Evolutionary conservation across 1,140 invertebrate genomes (phyloP), one percentile per base, ranked within the genome.

Genomic region (Coenobita brevimanus): DNA sequence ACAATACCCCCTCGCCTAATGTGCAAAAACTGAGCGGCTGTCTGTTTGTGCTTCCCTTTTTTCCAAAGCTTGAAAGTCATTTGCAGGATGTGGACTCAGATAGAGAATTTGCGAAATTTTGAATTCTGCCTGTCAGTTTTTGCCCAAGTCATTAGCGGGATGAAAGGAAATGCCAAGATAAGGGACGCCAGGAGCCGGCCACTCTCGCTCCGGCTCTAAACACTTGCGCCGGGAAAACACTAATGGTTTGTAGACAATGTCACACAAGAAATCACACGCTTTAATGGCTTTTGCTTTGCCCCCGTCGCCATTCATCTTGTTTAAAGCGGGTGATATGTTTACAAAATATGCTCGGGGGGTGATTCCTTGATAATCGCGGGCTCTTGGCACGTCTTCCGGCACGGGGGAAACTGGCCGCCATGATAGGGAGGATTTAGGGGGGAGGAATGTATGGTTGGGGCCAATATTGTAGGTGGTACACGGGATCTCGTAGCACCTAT

Each of bases 71-170:
- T 0, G 6, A 33, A 38, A 36, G 21, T 54, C 50, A 41, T 85
- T 78, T 85, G 57, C 50, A 62, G 21, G 38, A 64, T 24, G 73
- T 43, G 30, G 54, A 64, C 13, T 41, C 57, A 17, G 30, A n/a
- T n/a, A n/a, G 27, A 75, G 71, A 85, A 76, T 85, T 85, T 76
- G 82, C 71, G 54, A 50, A 85, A 60, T 85, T 85, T 75, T 62
- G 82, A 85, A 62, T 75, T 67, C n/a, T 10, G 21, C 38, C 71
- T 85, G 82, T 85, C 82, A 85, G 50, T 85, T 85, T 85, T 85
- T 85, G n/a, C 41, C 24, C 36, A 38, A 76, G 82, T 85, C 82
- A 85, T 85, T 85, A 85, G 82, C 30, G 73, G 71, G 82, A 85
- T 85, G 82, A 85, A 85, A 85, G 82, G 82, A 62, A 43, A 64